These are phyloP conservation scores for Aspidiotus destructor DNA, from an alignment of 2,888 invertebrate genomes.

Conservation along the genomic window DNA sequence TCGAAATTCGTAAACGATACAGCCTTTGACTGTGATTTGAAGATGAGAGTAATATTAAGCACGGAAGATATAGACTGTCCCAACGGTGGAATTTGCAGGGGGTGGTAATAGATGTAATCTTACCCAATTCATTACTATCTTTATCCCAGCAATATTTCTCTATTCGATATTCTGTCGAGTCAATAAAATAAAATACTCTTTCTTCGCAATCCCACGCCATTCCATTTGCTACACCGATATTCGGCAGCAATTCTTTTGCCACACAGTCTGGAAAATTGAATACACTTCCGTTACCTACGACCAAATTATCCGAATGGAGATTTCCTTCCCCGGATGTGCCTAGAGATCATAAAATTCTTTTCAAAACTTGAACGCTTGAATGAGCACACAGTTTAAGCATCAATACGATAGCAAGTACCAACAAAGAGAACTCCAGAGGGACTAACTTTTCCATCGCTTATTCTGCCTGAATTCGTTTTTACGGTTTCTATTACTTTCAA, in stretches of 20 bases:
- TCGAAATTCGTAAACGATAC: constrained; percentile 22
- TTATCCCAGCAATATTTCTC: constrained; percentile 18
- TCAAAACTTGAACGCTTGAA: background rate
- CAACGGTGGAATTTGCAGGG: no score
- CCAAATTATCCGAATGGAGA: background rate
- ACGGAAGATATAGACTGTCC: no score
- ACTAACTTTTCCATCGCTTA: constrained; percentile 24
- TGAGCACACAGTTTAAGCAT: background rate
- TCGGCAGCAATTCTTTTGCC: constrained; percentile 5
- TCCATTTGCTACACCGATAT: constrained; percentile 18
- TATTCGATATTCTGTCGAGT: constrained; percentile 17
- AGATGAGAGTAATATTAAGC: no score
- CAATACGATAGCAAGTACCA: constrained; percentile 8
- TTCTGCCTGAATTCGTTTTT: constrained; percentile 4
- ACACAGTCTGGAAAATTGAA: constrained; percentile 21
- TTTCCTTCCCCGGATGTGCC: constrained; percentile 20
- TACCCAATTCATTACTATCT: constrained; percentile 14
- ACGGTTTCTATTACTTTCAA: constrained; percentile 17
- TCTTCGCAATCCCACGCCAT: constrained; percentile 23
- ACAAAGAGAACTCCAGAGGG: constrained; percentile 20
- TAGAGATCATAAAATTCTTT: background rate
- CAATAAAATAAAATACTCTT: constrained; percentile 19
- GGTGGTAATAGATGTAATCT: no score
- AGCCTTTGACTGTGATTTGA: constrained; percentile 10
- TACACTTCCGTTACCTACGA: constrained; percentile 9